Evolutionary conservation across 2,113 vertebrate species (phyloP).

Genomic region (Lutjanus erythropterus): DNA sequence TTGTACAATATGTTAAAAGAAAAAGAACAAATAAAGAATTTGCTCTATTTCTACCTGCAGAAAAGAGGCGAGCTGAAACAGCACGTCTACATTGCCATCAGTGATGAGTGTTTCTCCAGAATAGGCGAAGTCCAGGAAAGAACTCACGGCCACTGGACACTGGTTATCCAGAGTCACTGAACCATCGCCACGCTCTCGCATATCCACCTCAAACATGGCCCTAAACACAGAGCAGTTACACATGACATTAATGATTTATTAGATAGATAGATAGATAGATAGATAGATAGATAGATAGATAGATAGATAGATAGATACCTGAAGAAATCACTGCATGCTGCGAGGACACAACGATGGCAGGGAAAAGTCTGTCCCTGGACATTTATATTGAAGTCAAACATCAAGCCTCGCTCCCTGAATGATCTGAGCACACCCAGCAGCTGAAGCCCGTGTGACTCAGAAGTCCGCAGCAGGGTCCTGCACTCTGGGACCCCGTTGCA

Average conservation of each 20-base stretch:
- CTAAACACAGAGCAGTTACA: constrained; percentile 65
- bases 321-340: constrained; percentile 98
- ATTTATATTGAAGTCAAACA: constrained; percentile 95
- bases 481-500: constrained; percentile 86
- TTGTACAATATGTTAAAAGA: not conserved
- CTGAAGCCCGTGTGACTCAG: constrained; percentile 92
- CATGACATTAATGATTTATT: not conserved
- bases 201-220: constrained; percentile 98
- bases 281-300: constrained; percentile 67
- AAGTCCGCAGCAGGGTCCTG: constrained; percentile 86
- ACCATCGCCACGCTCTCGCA: constrained; percentile 94
- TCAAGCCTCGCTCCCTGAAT: constrained; percentile 90
- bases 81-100: constrained; percentile 93
- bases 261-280: constrained; percentile 26
- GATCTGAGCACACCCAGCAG: constrained; percentile 90
- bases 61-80: constrained; percentile 96
- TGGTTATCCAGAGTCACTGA: constrained; percentile 93
- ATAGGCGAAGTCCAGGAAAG: constrained; percentile 97
- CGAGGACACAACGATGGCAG: constrained; percentile 95
- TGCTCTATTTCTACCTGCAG: constrained; percentile 85
- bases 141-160: constrained; percentile 87
- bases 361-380: constrained; percentile 90
- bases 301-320: constrained; percentile 82
- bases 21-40: not conserved
- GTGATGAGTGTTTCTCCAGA: constrained; percentile 93